Conservation (phyloP, 2,888 invertebrate species). For the Sminthurides aquaticus region DNA sequence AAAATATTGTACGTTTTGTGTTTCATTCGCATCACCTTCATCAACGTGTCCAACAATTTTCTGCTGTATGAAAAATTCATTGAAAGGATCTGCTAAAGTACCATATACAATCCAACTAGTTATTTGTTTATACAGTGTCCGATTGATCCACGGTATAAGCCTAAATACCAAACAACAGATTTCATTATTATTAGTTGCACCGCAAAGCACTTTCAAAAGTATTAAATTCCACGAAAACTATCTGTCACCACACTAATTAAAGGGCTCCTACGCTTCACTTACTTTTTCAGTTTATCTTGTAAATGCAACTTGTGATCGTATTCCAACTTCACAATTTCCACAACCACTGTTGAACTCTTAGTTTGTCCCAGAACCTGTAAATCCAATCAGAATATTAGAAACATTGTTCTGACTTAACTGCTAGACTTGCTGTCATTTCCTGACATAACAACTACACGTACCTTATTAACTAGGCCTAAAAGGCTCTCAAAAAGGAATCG, state of each 20-base stretch:
- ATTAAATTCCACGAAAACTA: not conserved
- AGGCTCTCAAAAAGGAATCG: slow-evolving; percentile 30
- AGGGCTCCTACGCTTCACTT: not conserved
- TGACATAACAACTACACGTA: slow-evolving; percentile 17
- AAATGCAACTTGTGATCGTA: slow-evolving; percentile 39
- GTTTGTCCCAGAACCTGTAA: slow-evolving; percentile 28
- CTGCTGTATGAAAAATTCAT: slow-evolving; percentile 39
- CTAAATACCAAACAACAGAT: slow-evolving; percentile 22
- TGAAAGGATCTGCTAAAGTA: slow-evolving; percentile 31
- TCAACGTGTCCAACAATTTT: not conserved
- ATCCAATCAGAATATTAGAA: slow-evolving; percentile 3
- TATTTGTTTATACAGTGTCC: slow-evolving; percentile 38
- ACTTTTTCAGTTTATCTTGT: slow-evolving; percentile 32
- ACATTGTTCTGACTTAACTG: not conserved
- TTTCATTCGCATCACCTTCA: not conserved
- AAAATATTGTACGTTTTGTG: slow-evolving; percentile 16
- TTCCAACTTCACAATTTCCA: slow-evolving; percentile 39
- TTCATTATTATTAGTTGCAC: not conserved
- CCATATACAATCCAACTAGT: slow-evolving; percentile 42
- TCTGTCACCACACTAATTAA: not conserved
- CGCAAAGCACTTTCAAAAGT: not conserved
- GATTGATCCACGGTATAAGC: slow-evolving; percentile 36
- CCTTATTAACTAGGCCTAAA: slow-evolving; percentile 27
- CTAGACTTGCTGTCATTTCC: not conserved
- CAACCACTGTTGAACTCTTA: slow-evolving; percentile 34